Conservation (phyloP, 2,113 vertebrate genomes). For the Orycteropus afer region DNA sequence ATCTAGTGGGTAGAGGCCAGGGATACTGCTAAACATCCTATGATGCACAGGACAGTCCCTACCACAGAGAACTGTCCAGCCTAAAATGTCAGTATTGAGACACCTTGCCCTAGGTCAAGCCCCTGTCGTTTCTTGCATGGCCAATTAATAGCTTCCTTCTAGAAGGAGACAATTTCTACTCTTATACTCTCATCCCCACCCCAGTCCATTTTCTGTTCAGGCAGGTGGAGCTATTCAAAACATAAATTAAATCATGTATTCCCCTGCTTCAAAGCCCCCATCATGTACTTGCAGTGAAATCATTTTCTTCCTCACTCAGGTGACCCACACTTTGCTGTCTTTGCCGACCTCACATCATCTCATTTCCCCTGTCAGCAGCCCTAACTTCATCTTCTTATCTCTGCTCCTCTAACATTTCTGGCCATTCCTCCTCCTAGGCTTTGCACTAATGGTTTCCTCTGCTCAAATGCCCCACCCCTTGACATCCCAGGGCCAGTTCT, state of each 20-base stretch:
- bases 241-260: neutral
- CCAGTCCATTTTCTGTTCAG: neutral
- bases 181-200: neutral
- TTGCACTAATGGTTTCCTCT: fast-evolving
- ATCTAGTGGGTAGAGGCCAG: neutral
- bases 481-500: fast-evolving
- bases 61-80: neutral
- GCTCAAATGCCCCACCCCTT: neutral
- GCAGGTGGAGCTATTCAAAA: neutral
- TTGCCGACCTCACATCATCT: neutral
- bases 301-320: neutral
- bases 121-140: neutral
- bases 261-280: neutral
- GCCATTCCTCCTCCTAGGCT: neutral
- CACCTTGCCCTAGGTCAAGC: neutral
- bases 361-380: neutral
- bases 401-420: fast-evolving
- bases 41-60: neutral
- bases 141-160: neutral
- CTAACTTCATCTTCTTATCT: fast-evolving
- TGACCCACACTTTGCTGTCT: fast-evolving
- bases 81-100: neutral
- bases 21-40: neutral
- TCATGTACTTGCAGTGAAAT: neutral
- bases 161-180: neutral